These are phyloP conservation scores for Aphrocallistes beatrix DNA, from an alignment of 37 sponge, comb jelly and placozoan genomes.

Conservation along the genomic window DNA sequence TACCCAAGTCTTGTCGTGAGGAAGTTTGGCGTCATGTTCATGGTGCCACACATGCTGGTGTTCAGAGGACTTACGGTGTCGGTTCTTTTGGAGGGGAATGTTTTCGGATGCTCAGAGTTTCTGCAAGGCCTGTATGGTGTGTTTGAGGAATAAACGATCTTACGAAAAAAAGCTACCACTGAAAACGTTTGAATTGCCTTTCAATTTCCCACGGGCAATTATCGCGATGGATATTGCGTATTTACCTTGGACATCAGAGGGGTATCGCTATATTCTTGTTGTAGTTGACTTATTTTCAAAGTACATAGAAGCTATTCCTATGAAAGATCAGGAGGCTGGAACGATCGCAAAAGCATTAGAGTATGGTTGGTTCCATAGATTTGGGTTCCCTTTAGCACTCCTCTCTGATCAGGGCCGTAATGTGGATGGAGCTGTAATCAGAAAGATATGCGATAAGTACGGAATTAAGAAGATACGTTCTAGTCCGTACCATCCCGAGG, in stretches of 20 bases:
- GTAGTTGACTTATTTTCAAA: not conserved
- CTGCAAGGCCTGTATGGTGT: not conserved
- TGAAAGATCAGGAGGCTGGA: conserved; percentile 15
- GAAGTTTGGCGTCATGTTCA: not conserved
- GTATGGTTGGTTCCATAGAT: not conserved
- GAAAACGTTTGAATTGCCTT: not conserved
- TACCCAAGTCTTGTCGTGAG: conserved; percentile 15
- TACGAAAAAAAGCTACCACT: not conserved
- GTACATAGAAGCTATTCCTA: not conserved
- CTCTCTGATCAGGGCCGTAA: conserved; percentile 10
- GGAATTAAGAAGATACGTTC: not conserved
- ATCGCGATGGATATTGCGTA: not conserved
- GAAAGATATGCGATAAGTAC: not conserved
- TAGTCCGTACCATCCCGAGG: not conserved
- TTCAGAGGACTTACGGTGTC: not conserved
- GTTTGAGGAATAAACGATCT: not conserved
- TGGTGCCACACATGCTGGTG: not conserved
- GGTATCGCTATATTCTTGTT: not conserved
- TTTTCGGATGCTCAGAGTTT: conserved; percentile 11
- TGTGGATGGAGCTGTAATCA: not conserved
- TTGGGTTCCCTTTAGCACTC: not conserved
- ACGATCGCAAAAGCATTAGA: not conserved
- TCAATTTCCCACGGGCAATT: not conserved
- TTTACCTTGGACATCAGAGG: not conserved
- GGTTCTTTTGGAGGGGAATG: not conserved